These are phyloP conservation scores for Agelas oroides DNA, from an alignment of 37 sponge, comb jelly and placozoan species.

Conservation along the genomic window DNA sequence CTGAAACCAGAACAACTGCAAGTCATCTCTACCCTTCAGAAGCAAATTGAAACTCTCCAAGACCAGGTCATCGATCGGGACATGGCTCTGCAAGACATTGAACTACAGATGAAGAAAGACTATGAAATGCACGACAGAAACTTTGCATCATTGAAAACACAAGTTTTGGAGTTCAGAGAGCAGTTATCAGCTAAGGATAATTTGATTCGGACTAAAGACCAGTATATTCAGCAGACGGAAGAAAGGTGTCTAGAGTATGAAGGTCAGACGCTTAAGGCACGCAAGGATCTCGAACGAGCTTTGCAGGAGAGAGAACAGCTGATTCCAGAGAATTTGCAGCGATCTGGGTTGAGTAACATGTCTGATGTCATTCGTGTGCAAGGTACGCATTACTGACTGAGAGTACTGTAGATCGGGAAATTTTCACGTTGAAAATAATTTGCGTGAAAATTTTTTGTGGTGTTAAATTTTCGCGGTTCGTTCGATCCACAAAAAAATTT, in stretches of 20 bases:
- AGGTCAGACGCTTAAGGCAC: conserved; percentile 18
- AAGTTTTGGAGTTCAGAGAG: conserved; percentile 41
- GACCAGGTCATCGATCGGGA: conserved; percentile 67
- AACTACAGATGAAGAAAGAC: conserved; percentile 57
- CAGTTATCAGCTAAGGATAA: conserved; percentile 25
- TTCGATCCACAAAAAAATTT: too few relatives aligned
- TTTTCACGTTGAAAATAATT: too few relatives aligned
- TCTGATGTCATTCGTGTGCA: conserved; percentile 30
- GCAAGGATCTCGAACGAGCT: conserved; percentile 51
- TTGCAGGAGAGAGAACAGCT: conserved; percentile 34
- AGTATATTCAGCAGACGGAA: conserved; percentile 50
- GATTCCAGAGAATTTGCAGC: conserved; percentile 27
- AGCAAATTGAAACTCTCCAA: conserved; percentile 45
- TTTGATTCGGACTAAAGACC: conserved; percentile 11
- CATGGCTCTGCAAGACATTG: conserved; percentile 59
- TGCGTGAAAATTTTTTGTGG: too few relatives aligned
- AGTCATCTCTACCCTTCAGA: conserved; percentile 16
- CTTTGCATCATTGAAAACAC: conserved; percentile 26
- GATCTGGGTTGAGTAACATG: conserved; percentile 8
- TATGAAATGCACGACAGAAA: conserved; percentile 49
- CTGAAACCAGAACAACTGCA: conserved; percentile 12
- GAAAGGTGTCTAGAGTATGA: conserved; percentile 20
- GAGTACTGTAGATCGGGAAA: too few relatives aligned
- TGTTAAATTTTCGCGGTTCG: too few relatives aligned
- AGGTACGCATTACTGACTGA: too few relatives aligned